Evolutionary conservation across 1,140 invertebrate genomes (phyloP).

Genomic region (Patella vulgata): DNA sequence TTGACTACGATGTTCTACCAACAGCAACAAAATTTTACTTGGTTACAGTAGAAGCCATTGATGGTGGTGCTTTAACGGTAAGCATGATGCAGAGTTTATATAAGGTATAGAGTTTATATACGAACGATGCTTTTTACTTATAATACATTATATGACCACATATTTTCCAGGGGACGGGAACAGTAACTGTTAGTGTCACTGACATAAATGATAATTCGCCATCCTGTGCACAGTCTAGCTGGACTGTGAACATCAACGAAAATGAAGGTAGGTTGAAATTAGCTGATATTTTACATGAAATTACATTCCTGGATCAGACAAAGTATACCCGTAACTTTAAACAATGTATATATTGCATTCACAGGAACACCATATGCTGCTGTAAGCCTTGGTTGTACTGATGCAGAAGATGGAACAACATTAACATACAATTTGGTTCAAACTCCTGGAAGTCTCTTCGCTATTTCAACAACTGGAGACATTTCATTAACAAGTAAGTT

Average conservation of each 20-base stretch:
- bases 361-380: constrained; percentile 15
- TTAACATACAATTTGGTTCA: constrained; percentile 40
- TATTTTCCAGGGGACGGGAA: constrained; percentile 30
- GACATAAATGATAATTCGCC: constrained; percentile 27
- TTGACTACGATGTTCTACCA: constrained; percentile 46
- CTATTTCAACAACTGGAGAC: constrained; percentile 10
- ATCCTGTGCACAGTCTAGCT: constrained; percentile 28
- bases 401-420: constrained; percentile 34
- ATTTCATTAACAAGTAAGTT: constrained; percentile 14
- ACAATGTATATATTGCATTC: constrained; percentile 13
- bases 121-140: too few species aligned
- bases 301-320: too few species aligned
- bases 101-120: too few species aligned
- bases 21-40: constrained; percentile 23
- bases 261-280: constrained; percentile 19
- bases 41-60: constrained; percentile 35
- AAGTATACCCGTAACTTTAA: constrained; percentile 33
- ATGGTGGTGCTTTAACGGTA: constrained; percentile 34
- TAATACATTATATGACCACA: too few species aligned
- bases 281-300: too few species aligned
- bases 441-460: constrained; percentile 26
- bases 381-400: constrained; percentile 41
- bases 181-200: constrained; percentile 16
- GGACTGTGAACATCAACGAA: constrained; percentile 23
- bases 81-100: too few species aligned